A percentile compares a stretch with the other conserved stretches of the same genome.
Evolutionary conservation across 2,113 vertebrate species (phyloP).

Genomic region (Neogobius melanostomus): DNA sequence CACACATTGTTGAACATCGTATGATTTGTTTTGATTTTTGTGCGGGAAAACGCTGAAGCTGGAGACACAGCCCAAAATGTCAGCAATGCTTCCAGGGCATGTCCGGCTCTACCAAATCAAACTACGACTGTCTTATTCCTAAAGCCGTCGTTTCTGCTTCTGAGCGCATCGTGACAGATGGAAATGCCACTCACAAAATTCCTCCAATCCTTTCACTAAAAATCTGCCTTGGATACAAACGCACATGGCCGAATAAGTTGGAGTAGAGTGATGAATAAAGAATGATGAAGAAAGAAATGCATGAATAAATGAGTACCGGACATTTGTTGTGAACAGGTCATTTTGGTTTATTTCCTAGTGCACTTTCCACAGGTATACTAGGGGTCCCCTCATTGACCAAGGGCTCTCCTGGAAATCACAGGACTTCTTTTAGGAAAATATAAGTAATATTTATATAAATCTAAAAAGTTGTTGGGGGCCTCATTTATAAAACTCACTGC

Average conservation of each 20-base stretch:
- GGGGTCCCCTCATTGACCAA: too few relatives aligned
- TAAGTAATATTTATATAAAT: too few relatives aligned
- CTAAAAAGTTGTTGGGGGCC: too few relatives aligned
- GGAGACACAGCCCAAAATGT: constrained; percentile 38
- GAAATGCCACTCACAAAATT: constrained; percentile 18
- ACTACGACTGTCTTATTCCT: constrained; percentile 45
- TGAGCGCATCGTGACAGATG: constrained; percentile 34
- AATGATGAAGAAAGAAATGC: too few relatives aligned
- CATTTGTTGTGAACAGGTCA: too few relatives aligned
- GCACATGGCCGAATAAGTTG: background rate
- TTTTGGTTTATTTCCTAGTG: too few relatives aligned
- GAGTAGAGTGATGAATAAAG: too few relatives aligned
- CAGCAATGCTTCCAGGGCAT: constrained; percentile 46
- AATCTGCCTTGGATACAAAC: constrained; percentile 3
- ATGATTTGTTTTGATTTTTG: background rate
- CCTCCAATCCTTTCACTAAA: constrained; percentile 12
- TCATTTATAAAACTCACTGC: too few relatives aligned
- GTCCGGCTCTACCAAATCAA: constrained; percentile 32
- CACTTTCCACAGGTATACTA: too few relatives aligned
- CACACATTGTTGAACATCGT: background rate
- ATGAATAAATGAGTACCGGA: too few relatives aligned
- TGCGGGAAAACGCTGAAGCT: background rate
- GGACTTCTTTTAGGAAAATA: too few relatives aligned
- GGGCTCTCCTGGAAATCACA: too few relatives aligned
- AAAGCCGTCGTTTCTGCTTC: constrained; percentile 15